Conservation (phyloP, 2,888 invertebrate genomes). For the Falcaria lacertinaria region DNA sequence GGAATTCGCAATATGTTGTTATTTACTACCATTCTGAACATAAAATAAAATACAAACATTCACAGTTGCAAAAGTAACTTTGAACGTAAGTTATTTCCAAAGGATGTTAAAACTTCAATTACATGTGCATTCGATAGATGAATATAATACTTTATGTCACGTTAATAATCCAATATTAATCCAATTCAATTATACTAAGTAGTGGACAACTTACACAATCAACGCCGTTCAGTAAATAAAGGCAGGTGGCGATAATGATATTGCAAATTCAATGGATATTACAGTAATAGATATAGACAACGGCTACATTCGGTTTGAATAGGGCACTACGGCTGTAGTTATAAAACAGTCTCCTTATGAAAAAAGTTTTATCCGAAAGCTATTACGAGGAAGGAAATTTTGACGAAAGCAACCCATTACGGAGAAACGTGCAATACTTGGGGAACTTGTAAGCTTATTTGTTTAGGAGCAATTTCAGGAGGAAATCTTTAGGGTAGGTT, state of each 20-base stretch:
- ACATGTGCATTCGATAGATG: too few relatives aligned
- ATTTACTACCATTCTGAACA: conserved; percentile 2
- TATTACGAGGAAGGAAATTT: not conserved
- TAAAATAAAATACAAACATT: conserved; percentile 3
- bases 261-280: too few relatives aligned
- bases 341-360: not conserved
- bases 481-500: not conserved
- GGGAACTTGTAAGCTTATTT: not conserved
- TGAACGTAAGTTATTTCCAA: not conserved
- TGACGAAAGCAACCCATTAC: not conserved
- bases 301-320: not conserved
- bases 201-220: too few relatives aligned
- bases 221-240: too few relatives aligned
- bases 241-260: too few relatives aligned
- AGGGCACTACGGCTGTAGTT: not conserved
- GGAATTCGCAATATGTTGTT: conserved; percentile 13
- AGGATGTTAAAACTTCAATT: too few relatives aligned
- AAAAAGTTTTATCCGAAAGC: not conserved
- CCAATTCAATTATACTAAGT: too few relatives aligned
- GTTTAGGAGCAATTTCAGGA: not conserved
- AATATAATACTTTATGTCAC: too few relatives aligned
- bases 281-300: not conserved
- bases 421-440: not conserved
- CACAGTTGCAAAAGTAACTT: not conserved
- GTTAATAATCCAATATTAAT: too few relatives aligned